Base-by-base conservation (phyloP, 2,797 vertebrate genomes). In the Hapalemur alaotrensis region DNA sequence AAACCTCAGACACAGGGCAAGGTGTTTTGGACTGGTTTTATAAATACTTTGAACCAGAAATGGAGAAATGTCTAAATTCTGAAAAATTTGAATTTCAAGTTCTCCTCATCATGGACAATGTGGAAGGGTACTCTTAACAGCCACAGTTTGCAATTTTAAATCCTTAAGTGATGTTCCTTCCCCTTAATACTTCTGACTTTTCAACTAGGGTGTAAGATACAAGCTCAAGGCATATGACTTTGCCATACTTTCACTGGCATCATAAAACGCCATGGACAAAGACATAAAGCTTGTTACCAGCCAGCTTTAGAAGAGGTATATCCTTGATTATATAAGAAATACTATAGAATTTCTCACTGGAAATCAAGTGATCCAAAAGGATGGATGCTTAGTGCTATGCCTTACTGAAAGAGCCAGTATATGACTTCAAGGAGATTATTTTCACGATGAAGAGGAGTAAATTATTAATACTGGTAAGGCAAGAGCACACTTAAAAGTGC, bases 41-140 rank as follows among this genome's bases (percentile, higher is more conserved):
- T 73, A 94, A 88, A 84, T 35, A 75, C 22, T 79, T 93, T n/a
- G 35, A 41, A 46, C 52, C 43, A 85, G 65, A 87, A 91, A 76
- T 32, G 38, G 18, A 76, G 18, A 96, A 79, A 83, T 67, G 54
- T 18, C 48, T 90, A 78, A 92, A 61, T 96, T 79, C 80, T 89
- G 35, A 87, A 73, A 93, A 92, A n/a, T 25, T 65, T 89, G 54
- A 95, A 85, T 92, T 78, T 93, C 52, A 92, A 48, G 7, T 78
- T 78, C 25, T 85, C 25, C 8, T 48, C 41, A 52, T 78, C 35
- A 82, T 79, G 69, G 38, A 73, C 20, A 90, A 73, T 30, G 7
- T 70, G 35, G 13, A 59, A 89, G 50, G 25, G 4, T 20, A 41
- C 52, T 14, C 30, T 89, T 57, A 79, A 93, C 38, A 23, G 25